Evolutionary conservation across 1,140 invertebrate genomes (phyloP), one percentile per base, ranked within the genome.

Genomic region (Varroa destructor): DNA sequence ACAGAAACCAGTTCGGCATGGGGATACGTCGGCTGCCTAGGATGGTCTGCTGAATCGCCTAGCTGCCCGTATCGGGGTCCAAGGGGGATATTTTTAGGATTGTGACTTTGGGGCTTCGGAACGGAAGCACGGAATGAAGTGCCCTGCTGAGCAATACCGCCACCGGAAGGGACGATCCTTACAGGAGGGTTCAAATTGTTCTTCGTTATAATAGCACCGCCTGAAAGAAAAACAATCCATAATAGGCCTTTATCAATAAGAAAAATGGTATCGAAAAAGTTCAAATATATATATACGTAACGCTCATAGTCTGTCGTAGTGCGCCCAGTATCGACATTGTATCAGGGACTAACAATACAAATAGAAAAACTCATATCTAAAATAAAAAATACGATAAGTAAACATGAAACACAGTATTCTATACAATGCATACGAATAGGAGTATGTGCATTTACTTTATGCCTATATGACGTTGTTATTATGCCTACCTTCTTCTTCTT

Each of bases 81-180:
- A 8, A 51, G 46, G 4, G 46, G 46, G 46, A 51, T 36, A 46
- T 67, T 67, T 40, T 67, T 67, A 46, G 61, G 61, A 67, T 67
- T 12, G 46, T 67, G 61, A 12, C 10, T 40, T 40, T 67, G 61
- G 36, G 46, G 40, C 46, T 67, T 12, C 14, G 61, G 61, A 25
- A 67, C 37, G 2, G 61, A 67, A 2, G 61, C 40, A 5, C 46
- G 61, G 61, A 67, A 67, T 37, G 61, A 37, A 4, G 40, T n/a
- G 10, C 61, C 61, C 46, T 40, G 61, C 61, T 67, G 61, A 67
- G 61, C 61, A 46, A 67, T 67, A 12, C 61, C 61, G 61, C 61
- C 40, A 5, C 61, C 61, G 61, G 61, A 37, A 40, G 61, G 61
- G 61, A 67, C 14, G 1, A 67, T 36, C 46, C 40, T 67, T 2